Percentiles rank a stretch among this genome's conserved stretches.
phyloP scores from a whole-genome alignment of 2,888 invertebrate genomes.

The Pedicia rivosa region DNA sequence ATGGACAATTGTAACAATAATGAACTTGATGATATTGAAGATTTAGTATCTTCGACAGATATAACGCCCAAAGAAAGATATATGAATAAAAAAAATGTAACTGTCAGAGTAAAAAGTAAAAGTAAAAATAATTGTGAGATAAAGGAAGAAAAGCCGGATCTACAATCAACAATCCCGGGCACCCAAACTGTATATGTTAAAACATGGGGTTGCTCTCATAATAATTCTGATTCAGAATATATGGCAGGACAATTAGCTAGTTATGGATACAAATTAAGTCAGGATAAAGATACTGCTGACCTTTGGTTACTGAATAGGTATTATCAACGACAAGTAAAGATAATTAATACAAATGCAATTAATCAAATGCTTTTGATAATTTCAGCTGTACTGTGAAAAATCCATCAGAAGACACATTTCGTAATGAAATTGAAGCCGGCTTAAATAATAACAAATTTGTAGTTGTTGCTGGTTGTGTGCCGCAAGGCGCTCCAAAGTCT shows the following conservation, averaged over 20 bases:
- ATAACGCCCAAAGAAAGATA: conserved; percentile 66
- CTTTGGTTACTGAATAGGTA: conserved; percentile 80
- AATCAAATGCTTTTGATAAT: background rate
- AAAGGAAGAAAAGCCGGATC: conserved; percentile 18
- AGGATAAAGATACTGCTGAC: conserved; percentile 67
- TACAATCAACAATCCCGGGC: conserved; percentile 47
- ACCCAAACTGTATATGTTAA: conserved; percentile 72
- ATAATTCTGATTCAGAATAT: conserved; percentile 94
- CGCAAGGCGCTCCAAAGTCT: conserved; percentile 77
- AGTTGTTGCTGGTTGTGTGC: conserved; percentile 96
- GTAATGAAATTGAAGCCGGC: conserved; percentile 71
- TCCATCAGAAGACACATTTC: conserved; percentile 89
- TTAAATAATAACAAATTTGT: conserved; percentile 59
- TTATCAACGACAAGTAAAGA: background rate
- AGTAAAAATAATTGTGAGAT: conserved; percentile 10
- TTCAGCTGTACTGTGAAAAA: conserved; percentile 93
- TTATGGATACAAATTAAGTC: conserved; percentile 73
- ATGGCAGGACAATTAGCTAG: conserved; percentile 91
- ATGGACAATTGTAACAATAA: conserved; percentile 27
- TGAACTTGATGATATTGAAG: conserved; percentile 71
- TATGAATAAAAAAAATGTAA: conserved; percentile 50
- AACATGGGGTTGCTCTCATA: conserved; percentile 98
- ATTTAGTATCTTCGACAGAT: conserved; percentile 64
- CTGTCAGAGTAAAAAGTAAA: conserved; percentile 40
- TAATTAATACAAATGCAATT: background rate